These are phyloP conservation scores for Myiozetetes cayanensis DNA, from an alignment of 2,113 vertebrate genomes.

Conservation along the genomic window DNA sequence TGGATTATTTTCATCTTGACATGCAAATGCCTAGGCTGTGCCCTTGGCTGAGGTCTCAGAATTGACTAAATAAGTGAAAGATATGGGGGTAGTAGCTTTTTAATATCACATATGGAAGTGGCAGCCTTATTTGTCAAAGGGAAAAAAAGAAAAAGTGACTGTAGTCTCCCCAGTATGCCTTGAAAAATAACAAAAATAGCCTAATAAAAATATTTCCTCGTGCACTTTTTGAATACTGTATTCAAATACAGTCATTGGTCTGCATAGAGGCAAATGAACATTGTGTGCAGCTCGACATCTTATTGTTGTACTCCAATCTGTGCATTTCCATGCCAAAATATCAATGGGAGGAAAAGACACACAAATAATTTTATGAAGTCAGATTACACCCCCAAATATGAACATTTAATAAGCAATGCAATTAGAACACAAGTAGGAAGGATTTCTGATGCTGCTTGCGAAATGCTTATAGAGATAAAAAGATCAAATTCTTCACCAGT, in stretches of 20 bases:
- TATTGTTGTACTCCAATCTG: background rate
- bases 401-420: background rate
- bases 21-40: constrained; percentile 54
- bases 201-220: constrained; percentile 6
- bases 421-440: background rate
- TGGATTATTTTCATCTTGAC: constrained; percentile 65
- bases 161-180: background rate
- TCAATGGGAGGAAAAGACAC: background rate
- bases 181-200: background rate
- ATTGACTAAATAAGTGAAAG: constrained; percentile 29
- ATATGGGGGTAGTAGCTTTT: background rate
- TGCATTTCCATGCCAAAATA: background rate
- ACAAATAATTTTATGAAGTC: background rate
- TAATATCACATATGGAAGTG: background rate
- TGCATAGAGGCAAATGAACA: background rate
- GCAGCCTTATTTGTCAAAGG: background rate
- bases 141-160: background rate
- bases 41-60: constrained; percentile 52
- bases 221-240: background rate
- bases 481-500: constrained; percentile 15
- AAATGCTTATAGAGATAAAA: background rate
- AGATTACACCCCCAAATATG: background rate
- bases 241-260: background rate
- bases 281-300: background rate
- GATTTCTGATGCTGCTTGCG: background rate